Conservation (phyloP, 2,888 invertebrate genomes). For the Diogma glabrata region DNA sequence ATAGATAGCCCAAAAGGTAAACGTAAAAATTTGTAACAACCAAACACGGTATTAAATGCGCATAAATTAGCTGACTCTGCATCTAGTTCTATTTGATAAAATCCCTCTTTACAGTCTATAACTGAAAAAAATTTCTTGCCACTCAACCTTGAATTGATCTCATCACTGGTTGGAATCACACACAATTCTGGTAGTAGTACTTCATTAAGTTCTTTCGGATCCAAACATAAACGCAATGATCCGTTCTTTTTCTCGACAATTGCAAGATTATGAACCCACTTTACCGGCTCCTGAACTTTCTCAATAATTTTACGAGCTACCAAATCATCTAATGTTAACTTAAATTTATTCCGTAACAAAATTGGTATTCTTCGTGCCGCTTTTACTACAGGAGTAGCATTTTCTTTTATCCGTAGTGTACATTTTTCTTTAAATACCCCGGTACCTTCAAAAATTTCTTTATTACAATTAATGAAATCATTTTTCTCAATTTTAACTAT, state of each 20-base stretch:
- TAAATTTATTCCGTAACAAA: no score
- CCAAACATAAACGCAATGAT: slow-evolving; percentile 14
- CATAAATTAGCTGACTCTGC: slow-evolving; percentile 13
- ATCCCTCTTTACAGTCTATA: slow-evolving; percentile 16
- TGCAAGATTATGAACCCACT: slow-evolving; percentile 14
- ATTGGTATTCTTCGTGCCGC: no score
- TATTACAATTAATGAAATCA: neutral
- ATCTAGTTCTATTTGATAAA: slow-evolving; percentile 16
- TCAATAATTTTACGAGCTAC: neutral
- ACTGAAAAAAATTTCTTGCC: no score
- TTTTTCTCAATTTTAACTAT: no score
- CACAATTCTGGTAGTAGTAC: no score
- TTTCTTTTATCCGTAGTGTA: slow-evolving; percentile 5
- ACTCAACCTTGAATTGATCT: no score
- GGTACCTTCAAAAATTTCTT: slow-evolving; percentile 6
- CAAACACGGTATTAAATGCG: slow-evolving; percentile 16
- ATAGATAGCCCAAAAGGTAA: no score
- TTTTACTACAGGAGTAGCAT: neutral
- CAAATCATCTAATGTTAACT: neutral
- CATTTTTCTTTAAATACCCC: slow-evolving; percentile 4
- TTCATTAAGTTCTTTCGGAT: no score
- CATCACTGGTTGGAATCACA: no score
- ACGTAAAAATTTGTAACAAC: slow-evolving; percentile 14
- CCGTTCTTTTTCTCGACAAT: slow-evolving; percentile 16
- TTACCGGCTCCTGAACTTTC: slow-evolving; percentile 7